These are phyloP conservation scores for Promerops cafer DNA, from an alignment of 2,113 vertebrate genomes.

Conservation along the genomic window DNA sequence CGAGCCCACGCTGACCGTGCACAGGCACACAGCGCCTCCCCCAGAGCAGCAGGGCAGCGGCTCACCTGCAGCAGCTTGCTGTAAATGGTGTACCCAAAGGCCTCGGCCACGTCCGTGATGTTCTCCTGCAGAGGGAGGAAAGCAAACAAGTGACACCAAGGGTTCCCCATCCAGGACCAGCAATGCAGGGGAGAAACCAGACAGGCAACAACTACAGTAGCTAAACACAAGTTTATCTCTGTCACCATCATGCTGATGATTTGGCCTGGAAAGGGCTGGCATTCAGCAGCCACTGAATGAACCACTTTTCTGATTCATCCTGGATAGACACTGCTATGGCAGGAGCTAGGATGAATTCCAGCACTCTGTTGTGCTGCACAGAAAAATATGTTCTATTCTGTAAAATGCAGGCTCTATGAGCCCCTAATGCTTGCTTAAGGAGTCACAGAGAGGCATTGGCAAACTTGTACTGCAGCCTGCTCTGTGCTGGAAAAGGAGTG, in stretches of 20 bases:
- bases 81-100: slow-evolving; percentile 85
- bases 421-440: not conserved
- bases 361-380: not conserved
- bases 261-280: not conserved
- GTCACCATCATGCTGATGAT: not conserved
- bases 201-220: not conserved
- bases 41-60: not conserved
- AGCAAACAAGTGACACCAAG: not conserved
- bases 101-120: slow-evolving; percentile 70
- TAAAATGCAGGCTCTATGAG: not conserved
- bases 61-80: slow-evolving; percentile 84
- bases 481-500: not conserved
- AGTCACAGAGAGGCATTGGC: not conserved
- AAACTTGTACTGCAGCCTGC: not conserved
- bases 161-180: not conserved
- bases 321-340: not conserved
- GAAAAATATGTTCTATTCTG: not conserved
- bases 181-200: not conserved
- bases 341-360: not conserved
- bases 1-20: not conserved
- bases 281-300: not conserved
- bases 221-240: not conserved
- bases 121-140: slow-evolving; percentile 73
- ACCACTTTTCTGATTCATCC: not conserved
- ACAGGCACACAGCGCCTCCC: not conserved